These are phyloP conservation scores for Crotalus viridis DNA, from an alignment of 2,113 vertebrate species.

Conservation along the genomic window DNA sequence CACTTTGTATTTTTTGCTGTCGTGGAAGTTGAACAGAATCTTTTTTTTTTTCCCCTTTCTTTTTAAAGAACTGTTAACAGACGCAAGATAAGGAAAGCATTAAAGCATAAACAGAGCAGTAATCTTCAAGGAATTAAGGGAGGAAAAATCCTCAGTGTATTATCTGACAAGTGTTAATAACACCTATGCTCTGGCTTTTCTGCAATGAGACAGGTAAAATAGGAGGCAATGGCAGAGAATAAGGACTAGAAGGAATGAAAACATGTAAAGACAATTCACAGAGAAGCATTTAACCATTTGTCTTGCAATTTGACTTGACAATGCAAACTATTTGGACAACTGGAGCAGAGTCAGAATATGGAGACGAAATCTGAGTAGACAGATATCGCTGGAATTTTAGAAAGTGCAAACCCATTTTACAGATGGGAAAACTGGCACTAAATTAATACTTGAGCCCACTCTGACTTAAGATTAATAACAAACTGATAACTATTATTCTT, in stretches of 20 bases:
- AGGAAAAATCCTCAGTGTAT: neutral
- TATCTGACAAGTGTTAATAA: neutral
- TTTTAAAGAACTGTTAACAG: neutral
- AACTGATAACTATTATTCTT: neutral
- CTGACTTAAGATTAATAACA: neutral
- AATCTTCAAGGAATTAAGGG: neutral
- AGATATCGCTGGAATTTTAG: neutral
- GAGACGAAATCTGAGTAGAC: neutral
- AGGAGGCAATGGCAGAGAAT: neutral
- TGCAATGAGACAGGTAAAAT: neutral
- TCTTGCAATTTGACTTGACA: neutral
- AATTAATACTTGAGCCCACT: neutral
- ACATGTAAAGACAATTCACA: neutral
- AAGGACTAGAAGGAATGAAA: neutral
- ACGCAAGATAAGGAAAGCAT: neutral
- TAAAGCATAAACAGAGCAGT: neutral
- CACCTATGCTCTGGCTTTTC: neutral
- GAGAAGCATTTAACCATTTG: neutral
- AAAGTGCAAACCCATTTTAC: neutral
- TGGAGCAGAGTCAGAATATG: neutral
- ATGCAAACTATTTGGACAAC: neutral
- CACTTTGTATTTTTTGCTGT: neutral
- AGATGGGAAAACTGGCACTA: neutral
- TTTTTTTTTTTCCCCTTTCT: neutral
- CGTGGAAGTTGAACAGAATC: neutral